Base-by-base conservation (phyloP, 2,888 invertebrate species). In the Chymomyza procnemis region DNA sequence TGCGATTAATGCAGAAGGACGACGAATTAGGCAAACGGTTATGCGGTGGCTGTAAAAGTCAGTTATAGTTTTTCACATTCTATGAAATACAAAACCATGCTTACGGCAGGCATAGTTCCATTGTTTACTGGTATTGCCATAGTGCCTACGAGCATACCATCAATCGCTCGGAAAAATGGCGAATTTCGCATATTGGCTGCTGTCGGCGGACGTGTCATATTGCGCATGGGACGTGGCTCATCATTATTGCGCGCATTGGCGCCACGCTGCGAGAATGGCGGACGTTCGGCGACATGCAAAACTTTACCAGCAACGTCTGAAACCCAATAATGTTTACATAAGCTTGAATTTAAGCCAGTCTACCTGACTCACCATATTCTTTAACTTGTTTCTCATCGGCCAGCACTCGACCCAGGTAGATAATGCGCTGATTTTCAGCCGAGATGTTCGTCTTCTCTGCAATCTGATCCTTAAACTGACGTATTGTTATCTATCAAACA, bases 351-450 rank as follows among this genome's bases (percentile, higher is more conserved):
- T n/a, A n/a, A n/a, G n/a, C n/a, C n/a, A n/a, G n/a, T n/a, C n/a
- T n/a, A n/a, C n/a, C 12, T 73, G 69, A 88, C 90, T 90, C 92
- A 96, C 97, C 96, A 91, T 96, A 97, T 89, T 97, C 97, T 73
- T 94, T 93, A 26, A 99, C 93, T 88, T 94, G 95, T 79, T 95
- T 95, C 14, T 96, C 96, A 92, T 99, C 97, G 87, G 96, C 95
- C 61, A 99, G 92, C 26, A 98, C 97, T 90, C 97, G 93, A n/a
- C 99, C 99, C 89, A 97, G 97, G 90, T 97, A 98, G 81, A 99
- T 99, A 48, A 99, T 93, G 67, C 98, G 93, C 90, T 98, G 98
- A 58, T 95, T 94, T 71, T 95, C 95, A 6, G 95, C 94, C 22
- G 96, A 93, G 79, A 98, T 95, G 67, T 93, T 94, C 76, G 98